Conservation (phyloP, 2,888 invertebrate species). For the Achlya flavicornis region DNA sequence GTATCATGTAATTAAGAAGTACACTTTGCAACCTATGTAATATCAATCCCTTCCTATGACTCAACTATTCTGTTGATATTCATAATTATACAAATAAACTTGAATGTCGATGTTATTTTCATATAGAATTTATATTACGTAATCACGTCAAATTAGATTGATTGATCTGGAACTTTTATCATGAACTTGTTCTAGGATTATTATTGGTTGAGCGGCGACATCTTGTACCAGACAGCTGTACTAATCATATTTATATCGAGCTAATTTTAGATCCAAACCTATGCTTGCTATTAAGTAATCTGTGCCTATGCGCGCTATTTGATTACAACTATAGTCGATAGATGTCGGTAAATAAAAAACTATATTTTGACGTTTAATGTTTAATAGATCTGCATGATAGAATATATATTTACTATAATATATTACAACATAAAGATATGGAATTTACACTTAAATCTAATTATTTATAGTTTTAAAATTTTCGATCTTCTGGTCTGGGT, state of each 20-base stretch:
- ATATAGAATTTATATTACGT: background rate
- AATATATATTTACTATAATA: conserved; percentile 28
- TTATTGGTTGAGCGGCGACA: background rate
- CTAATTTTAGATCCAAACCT: background rate
- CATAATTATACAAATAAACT: background rate
- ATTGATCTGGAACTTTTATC: background rate
- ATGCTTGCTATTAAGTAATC: background rate
- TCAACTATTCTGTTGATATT: background rate
- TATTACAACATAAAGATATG: conserved; percentile 38
- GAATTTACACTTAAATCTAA: conserved; percentile 36
- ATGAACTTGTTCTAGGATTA: background rate
- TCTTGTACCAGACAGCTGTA: background rate
- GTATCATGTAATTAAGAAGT: conserved; percentile 7
- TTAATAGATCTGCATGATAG: conserved; percentile 16
- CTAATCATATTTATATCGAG: background rate
- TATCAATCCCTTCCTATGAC: background rate
- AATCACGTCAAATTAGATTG: background rate
- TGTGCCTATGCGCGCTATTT: background rate
- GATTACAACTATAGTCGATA: background rate
- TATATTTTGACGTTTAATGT: background rate
- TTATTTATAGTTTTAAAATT: conserved; percentile 43
- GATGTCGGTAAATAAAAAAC: background rate
- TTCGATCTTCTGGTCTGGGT: conserved; percentile 71
- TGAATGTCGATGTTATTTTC: background rate
- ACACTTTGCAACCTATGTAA: background rate